A percentile compares a stretch with the other conserved stretches of the same genome.
These are phyloP conservation scores for Sebastes kiyomatsui DNA, from an alignment of 2,797 vertebrate genomes.

Conservation along the genomic window DNA sequence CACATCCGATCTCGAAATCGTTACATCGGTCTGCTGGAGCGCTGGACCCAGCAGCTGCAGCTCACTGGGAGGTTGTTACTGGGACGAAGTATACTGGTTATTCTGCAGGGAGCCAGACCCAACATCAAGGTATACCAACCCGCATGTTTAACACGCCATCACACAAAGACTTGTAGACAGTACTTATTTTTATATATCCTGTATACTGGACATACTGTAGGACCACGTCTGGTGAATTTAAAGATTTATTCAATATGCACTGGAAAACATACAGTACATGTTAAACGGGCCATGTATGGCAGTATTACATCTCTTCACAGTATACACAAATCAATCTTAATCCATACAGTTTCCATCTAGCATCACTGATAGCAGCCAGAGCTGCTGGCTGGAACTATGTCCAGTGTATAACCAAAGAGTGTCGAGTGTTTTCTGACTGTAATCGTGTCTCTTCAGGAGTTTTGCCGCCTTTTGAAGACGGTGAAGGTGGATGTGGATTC, in stretches of 20 bases:
- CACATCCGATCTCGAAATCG: slow-evolving; percentile 87
- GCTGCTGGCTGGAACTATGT: too few species aligned
- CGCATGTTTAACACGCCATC: neutral
- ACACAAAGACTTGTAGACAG: neutral
- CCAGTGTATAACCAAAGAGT: too few species aligned
- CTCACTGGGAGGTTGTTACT: slow-evolving; percentile 85
- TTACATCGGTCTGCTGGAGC: slow-evolving; percentile 84
- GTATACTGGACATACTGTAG: too few species aligned
- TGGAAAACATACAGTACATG: neutral
- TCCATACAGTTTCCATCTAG: too few species aligned
- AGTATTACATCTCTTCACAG: neutral
- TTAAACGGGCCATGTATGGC: neutral
- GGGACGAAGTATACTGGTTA: slow-evolving; percentile 85
- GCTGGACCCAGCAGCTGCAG: slow-evolving; percentile 84
- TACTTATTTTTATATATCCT: neutral
- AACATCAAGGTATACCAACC: slow-evolving; percentile 82
- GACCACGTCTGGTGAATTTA: neutral
- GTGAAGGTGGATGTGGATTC: slow-evolving; percentile 90
- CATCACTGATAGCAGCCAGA: too few species aligned
- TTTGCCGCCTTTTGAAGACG: slow-evolving; percentile 86
- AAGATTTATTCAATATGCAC: neutral
- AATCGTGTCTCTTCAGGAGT: slow-evolving; percentile 78
- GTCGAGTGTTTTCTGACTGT: neutral
- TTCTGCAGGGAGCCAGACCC: slow-evolving; percentile 84
- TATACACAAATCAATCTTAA: too few species aligned